Base-by-base conservation (phyloP, 2,888 invertebrate species). In the Ptychoptera contaminata region DNA sequence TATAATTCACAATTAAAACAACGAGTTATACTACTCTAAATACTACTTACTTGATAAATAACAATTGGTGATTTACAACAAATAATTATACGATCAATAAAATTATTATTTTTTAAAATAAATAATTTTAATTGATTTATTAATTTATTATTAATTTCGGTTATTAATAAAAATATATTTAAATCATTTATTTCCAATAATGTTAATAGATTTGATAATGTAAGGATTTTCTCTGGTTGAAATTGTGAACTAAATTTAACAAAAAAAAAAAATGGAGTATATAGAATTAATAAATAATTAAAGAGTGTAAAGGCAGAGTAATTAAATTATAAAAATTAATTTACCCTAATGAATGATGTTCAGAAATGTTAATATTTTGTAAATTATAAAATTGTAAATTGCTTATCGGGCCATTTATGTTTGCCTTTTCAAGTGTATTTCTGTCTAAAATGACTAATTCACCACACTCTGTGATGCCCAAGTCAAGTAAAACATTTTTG, bases 271-370 rank as follows among this genome's bases (percentile, higher is more conserved):
- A n/a, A n/a, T n/a, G n/a, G n/a, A n/a, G n/a, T n/a, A n/a, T n/a
- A n/a, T n/a, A n/a, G n/a, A n/a, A n/a, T n/a, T n/a, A 43, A 40
- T 41, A 16, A 10, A 36, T 11, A 30, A 40, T 12, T 10, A 11
- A 16, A 31, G 3, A 29, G 30, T 23, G 6, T 3, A 31, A 16
- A 39, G 16, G 23, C 7, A 23, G 7, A 23, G n/a, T 7, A 23
- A 23, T 39, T 2, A 39, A 14, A 9, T 12, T n/a, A 35, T 8
- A 11, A 4, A 16, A 12, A n/a, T 11, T 3, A 7, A 43, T 46
- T 52, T 51, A 64, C 64, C 65, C 60, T 51, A 65, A 53, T 11
- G 65, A 65, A 58, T 66, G 65, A 37, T 60, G 57, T 48, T 61
- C 61, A 5, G 62, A 59, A 43, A 66, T 57, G 49, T 63, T 62